Base-by-base conservation (phyloP, 37 sponge, comb jelly and placozoan genomes). In the Beroe forskalii region DNA sequence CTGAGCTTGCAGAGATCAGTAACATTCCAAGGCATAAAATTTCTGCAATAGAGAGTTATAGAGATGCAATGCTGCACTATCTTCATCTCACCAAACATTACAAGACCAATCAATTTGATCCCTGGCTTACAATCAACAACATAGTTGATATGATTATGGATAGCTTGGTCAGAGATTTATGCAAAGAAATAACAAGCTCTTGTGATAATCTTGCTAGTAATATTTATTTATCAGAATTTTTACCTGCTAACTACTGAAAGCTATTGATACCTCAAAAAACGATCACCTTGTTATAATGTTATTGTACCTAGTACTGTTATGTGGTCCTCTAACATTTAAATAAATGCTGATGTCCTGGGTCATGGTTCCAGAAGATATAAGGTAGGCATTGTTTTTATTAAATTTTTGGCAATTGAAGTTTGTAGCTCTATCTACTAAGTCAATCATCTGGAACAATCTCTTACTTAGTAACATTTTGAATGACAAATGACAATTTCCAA, bases 151-250 rank as follows among this genome's bases (percentile, higher is more conserved):
- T 42, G 40, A 80, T 80, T 3, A 37, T 42, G 37, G 86, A 43
- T 4, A 25, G 40, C 4, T 23, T 80, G 20, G 55, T 80, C 12
- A 37, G 27, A 6, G 86, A 80, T 41, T 25, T 80, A 6, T 43
- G 27, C 17, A 2, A 44, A 32, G 86, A 80, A 44, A 44, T 80
- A 4, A 44, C n/a, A 20, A 27, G 35, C 6, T 80, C 55, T 25
- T 80, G 86, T 80, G 86, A 80, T 43, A 37, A 48, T 27, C 37
- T 80, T 27, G 86, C 86, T 30, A 38, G 40, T 27, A 80, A 41
- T 27, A 20, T 80, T 80, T 80, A 80, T 80, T 27, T 80, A 3
- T 80, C 86, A 8, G 86, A 80, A 48, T 80, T 80, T 43, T 27
- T 80, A 9, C 55, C 44, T 33, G 38, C 75, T 9, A 30, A 32